These are phyloP conservation scores for Drosophila tani DNA, from an alignment of 1,140 invertebrate species.

Conservation along the genomic window DNA sequence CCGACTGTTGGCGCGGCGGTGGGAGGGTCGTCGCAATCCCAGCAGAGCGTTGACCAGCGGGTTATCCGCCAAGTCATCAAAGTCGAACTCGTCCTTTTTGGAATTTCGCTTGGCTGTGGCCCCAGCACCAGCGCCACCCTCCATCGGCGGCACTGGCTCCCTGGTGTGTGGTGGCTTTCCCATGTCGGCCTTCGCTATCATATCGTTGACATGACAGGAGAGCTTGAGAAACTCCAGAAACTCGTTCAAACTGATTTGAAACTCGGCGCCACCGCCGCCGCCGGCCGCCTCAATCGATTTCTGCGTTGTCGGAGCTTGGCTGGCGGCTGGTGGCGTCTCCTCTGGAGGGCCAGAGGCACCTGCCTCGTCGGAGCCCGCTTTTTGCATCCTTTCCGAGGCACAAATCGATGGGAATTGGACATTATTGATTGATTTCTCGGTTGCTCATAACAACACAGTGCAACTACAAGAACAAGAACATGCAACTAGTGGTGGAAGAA, in stretches of 20 bases:
- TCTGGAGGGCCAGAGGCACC: slow-evolving; percentile 44
- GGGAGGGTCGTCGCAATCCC: slow-evolving; percentile 31
- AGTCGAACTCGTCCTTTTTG: slow-evolving; percentile 68
- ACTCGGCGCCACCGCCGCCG: slow-evolving; percentile 45
- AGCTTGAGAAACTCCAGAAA: slow-evolving; percentile 84
- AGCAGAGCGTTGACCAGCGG: slow-evolving; percentile 69
- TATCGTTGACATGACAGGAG: slow-evolving; percentile 83
- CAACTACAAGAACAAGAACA: slow-evolving; percentile 22
- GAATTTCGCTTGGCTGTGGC: slow-evolving; percentile 47
- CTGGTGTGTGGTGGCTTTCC: slow-evolving; percentile 54
- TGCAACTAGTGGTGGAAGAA: slow-evolving; percentile 26
- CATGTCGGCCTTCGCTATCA: slow-evolving; percentile 72
- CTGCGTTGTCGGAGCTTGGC: slow-evolving; percentile 1
- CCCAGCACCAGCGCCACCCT: slow-evolving; percentile 17
- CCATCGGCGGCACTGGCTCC: slow-evolving; percentile 65
- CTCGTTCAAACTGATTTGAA: slow-evolving; percentile 81
- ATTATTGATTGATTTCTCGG: slow-evolving; percentile 43
- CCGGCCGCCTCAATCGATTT: slow-evolving; percentile 21
- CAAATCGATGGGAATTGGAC: slow-evolving; percentile 45
- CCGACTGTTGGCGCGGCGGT: slow-evolving; percentile 24
- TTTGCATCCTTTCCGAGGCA: slow-evolving; percentile 39
- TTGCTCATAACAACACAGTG: slow-evolving; percentile 45
- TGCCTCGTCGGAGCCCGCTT: slow-evolving; percentile 52
- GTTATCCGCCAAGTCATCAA: slow-evolving; percentile 69
- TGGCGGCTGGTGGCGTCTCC: slow-evolving; percentile 32